Base-by-base conservation (phyloP, 2,888 invertebrate genomes). In the Brenthis hecate region DNA sequence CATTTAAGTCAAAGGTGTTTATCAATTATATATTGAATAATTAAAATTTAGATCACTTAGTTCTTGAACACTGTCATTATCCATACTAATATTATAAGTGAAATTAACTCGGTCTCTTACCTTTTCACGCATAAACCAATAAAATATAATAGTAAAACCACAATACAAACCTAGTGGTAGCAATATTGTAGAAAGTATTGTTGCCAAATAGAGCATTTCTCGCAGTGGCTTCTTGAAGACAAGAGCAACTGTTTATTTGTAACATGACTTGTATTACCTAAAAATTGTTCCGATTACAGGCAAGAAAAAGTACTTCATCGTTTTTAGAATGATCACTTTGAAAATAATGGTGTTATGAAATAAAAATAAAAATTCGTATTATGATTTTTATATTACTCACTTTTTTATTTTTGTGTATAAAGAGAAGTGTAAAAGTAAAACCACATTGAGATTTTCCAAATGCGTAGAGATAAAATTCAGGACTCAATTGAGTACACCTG, bases 391-490 rank as follows among this genome's bases (percentile, higher is more conserved):
- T 3, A 28, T 28, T 28, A n/a, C 19, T 19, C 1, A 28, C 36
- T 6, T 6, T 8, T 36, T 36, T 8, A 8, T 36, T 51, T n/a
- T 11, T n/a, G 51, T n/a, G 6, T 51, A 51, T 11, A 51, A 16
- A 13, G 6, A 11, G n/a, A 14, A 51, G 6, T 11, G 36, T 28
- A 16, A n/a, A 28, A 53, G 19, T 53, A 13, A 62, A 19, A 36
- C 36, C 6, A 32, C 32, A 51, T 11, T 28, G 19, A 48, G 6
- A 53, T 16, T 16, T 36, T 36, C 36, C 36, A 36, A 23, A 61
- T 60, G 50, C 43, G 51, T 63, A 63, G 47, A 63, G 56, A 57
- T 36, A 6, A 68, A 63, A 57, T 69, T 66, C 54, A 54, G 14
- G 50, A 54, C 43, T 54, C 57, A 63, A 66, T 66, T 66, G 23